Evolutionary conservation across 2,888 invertebrate species (phyloP).

Genomic region (Erebia ligea): DNA sequence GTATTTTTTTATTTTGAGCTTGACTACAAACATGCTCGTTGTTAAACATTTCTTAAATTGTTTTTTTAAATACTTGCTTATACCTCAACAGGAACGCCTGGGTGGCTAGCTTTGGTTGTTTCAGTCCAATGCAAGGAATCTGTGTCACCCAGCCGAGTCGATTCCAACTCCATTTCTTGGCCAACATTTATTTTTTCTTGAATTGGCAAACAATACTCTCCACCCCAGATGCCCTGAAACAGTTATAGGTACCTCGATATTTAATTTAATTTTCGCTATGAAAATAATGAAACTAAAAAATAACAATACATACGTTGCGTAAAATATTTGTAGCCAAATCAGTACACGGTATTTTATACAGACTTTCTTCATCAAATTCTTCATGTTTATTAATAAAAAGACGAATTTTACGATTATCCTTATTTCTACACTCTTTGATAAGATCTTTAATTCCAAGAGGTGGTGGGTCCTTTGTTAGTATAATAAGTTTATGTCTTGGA

Average conservation of each 20-base stretch:
- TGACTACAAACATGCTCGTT: no score
- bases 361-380: conserved; percentile 43
- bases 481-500: conserved; percentile 46
- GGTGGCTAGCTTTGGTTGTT: conserved; percentile 35
- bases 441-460: conserved; percentile 47
- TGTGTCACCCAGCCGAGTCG: conserved; percentile 48
- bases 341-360: conserved; percentile 51
- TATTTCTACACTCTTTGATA: conserved; percentile 51
- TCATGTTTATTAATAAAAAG: conserved; percentile 52
- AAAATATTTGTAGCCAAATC: conserved; percentile 48
- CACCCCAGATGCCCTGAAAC: conserved; percentile 51
- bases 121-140: conserved; percentile 57
- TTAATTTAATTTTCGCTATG: not conserved
- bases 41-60: no score
- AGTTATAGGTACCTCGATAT: not conserved
- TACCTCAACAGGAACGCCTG: conserved; percentile 54
- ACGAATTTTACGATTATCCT: conserved; percentile 49
- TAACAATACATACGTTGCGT: conserved; percentile 17
- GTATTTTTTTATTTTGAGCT: no score
- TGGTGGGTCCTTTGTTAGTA: conserved; percentile 50
- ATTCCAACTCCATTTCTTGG: conserved; percentile 43
- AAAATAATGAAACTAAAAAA: conserved; percentile 21
- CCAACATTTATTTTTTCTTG: conserved; percentile 34
- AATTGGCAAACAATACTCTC: conserved; percentile 49
- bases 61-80: not conserved